These are phyloP conservation scores for Globicephala melas DNA, from an alignment of 2,113 vertebrate genomes.

Conservation along the genomic window DNA sequence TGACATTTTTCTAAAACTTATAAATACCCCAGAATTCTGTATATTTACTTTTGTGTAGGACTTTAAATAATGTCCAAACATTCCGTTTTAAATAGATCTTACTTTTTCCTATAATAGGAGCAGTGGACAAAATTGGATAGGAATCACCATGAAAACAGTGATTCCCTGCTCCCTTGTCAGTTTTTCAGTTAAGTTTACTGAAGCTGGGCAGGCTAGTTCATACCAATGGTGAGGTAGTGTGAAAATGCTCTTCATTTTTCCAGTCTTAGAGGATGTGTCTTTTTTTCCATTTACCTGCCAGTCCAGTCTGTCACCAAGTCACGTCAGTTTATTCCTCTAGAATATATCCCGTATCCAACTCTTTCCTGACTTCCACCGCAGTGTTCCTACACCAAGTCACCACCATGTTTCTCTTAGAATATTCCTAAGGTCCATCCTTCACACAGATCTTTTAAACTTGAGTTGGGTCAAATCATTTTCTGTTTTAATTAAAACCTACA, in stretches of 20 bases:
- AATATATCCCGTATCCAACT: background rate
- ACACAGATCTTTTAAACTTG: background rate
- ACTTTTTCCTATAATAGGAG: background rate
- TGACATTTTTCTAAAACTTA: background rate
- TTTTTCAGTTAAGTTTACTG: background rate
- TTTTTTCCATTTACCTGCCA: background rate
- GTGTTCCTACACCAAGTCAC: background rate
- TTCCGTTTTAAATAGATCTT: background rate
- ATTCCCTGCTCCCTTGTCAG: background rate
- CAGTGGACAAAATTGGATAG: background rate
- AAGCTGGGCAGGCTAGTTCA: background rate
- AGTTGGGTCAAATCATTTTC: background rate
- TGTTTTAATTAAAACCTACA: background rate
- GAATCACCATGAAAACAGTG: background rate
- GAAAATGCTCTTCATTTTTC: background rate
- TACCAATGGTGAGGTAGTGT: fast-evolving
- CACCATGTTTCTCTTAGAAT: background rate
- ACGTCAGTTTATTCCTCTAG: background rate
- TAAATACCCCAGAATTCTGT: background rate
- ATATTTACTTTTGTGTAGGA: background rate
- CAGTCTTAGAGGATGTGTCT: background rate
- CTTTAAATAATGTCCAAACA: background rate
- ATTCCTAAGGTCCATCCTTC: background rate
- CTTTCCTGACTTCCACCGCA: fast-evolving
- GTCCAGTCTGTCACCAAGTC: background rate